Evolutionary conservation across 1,140 invertebrate species (phyloP), one percentile per base, ranked within the genome.

Genomic region (Polyergus mexicanus): DNA sequence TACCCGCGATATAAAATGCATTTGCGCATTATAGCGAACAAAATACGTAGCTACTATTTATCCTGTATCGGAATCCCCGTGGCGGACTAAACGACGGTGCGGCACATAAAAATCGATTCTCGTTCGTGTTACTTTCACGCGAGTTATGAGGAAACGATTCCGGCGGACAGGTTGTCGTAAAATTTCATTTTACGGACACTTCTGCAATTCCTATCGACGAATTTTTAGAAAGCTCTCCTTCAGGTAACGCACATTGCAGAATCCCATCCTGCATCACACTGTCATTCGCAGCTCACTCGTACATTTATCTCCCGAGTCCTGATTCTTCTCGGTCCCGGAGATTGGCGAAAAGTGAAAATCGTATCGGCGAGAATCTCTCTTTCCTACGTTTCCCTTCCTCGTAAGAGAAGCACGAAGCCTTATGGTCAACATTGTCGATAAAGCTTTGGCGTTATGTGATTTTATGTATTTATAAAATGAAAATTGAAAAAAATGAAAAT

Each of bases 281-380:
- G 77, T 80, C 77, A 65, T 47, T 80, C 54, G 65, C 77, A 80
- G 77, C 65, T 80, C 65, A 65, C 77, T 56, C 65, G 65, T 44
- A 80, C 51, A 80, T 80, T 69, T 69, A 80, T 80, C 65, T 80
- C 51, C 41, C 28, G 44, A 32, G 32, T 69, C 22, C 76, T 65
- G 47, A 69, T 54, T 56, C 44, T 44, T 68, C 54, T 38, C 47
- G 63, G 19, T 65, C 47, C 13, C n/a, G 51, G 38, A 51, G 16
- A 80, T 54, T 35, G 63, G 8, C 44, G 81, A 66, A 71, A 80
- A 87, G 75, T 63, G 85, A 88, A 88, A 88, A 87, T 87, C 47
- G 74, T 38, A 88, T 83, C 44, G 85, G 32, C 56, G 66, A 51
- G 47, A 71, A 62, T 58, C 35, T 16, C n/a, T 11, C 32, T 60